phyloP scores from a whole-genome alignment of 2,888 invertebrate species.

The Hyles lineata region DNA sequence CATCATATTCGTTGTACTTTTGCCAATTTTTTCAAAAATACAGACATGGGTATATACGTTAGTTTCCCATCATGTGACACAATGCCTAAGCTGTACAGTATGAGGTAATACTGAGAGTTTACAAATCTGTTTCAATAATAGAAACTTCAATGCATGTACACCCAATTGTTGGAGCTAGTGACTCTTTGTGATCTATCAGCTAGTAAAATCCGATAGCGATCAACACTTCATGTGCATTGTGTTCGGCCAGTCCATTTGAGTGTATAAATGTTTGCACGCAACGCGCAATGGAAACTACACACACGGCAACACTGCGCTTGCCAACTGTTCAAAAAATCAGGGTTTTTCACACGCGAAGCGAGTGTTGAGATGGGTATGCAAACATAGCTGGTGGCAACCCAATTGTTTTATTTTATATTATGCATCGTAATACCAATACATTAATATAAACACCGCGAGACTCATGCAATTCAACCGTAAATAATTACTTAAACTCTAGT shows the following conservation, averaged over 20 bases:
- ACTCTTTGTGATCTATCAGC: neutral
- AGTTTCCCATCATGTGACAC: no score
- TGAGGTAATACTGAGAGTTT: no score
- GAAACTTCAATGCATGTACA: neutral
- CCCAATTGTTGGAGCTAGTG: neutral
- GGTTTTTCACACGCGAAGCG: neutral
- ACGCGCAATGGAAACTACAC: conserved; percentile 61
- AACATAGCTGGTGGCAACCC: neutral
- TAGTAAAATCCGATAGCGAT: conserved; percentile 12
- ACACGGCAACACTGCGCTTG: conserved; percentile 43
- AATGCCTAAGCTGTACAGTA: no score
- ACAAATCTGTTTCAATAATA: no score
- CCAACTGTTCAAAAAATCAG: neutral
- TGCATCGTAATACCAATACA: no score
- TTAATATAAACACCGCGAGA: no score
- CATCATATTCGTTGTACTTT: no score
- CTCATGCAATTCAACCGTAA: no score
- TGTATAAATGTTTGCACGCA: conserved; percentile 69
- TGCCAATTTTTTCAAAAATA: no score
- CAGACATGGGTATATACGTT: no score
- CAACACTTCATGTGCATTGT: conserved; percentile 39
- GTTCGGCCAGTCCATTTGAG: conserved; percentile 60
- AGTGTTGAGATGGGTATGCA: neutral
- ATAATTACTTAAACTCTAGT: no score
- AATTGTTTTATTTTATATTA: no score